Base-by-base conservation (phyloP, 2,888 invertebrate species). In the Liopterus haemorrhoidalis region DNA sequence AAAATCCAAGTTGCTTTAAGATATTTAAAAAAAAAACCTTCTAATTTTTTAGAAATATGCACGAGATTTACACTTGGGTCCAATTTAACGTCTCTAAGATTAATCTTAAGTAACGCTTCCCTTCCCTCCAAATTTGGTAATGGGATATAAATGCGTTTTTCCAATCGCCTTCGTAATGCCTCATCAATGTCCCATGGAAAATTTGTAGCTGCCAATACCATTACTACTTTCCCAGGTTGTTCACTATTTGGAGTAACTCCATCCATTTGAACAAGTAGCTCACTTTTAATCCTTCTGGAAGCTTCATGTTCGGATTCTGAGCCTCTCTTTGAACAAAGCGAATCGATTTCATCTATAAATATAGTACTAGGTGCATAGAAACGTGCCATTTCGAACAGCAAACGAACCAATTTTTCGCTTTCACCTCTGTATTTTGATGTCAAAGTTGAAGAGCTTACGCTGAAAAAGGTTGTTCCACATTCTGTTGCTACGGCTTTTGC, bases 381-480 rank as follows among this genome's bases (percentile, higher is more conserved):
- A 54, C 96, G 78, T 2, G 96, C 96, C 94, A 99, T 96, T 76
- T 96, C 96, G 68, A 99, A 99, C 1, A 99, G 74, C 39, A 97
- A 70, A 48, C 95, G 79, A 52, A 99, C 95, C 59, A 99, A 82
- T 72, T 97, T 97, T 71, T 99, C 97, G 0, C 94, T 94, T 73
- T 99, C 99, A n/a, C 99, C 99, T 42, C 95, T 78, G 70, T 94
- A 99, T 70, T 99, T 99, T 14, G 94, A 95, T n/a, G 95, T 94
- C 49, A 99, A 78, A 0, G 94, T 94, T 1, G 95, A 93, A 0
- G 95, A 93, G 8, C 95, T 94, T 2, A 99, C 94, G 69, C 95
- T 91, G 67, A 97, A 94, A 71, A 95, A 96, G 0, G 96, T 96
- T 38, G 96, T 92, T 19, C 90, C 89, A 69, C 96, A 97, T 73